A percentile compares a stretch with the other conserved stretches of the same genome.
These are phyloP conservation scores for Littorina saxatilis DNA, from an alignment of 1,140 invertebrate genomes.

Conservation along the genomic window DNA sequence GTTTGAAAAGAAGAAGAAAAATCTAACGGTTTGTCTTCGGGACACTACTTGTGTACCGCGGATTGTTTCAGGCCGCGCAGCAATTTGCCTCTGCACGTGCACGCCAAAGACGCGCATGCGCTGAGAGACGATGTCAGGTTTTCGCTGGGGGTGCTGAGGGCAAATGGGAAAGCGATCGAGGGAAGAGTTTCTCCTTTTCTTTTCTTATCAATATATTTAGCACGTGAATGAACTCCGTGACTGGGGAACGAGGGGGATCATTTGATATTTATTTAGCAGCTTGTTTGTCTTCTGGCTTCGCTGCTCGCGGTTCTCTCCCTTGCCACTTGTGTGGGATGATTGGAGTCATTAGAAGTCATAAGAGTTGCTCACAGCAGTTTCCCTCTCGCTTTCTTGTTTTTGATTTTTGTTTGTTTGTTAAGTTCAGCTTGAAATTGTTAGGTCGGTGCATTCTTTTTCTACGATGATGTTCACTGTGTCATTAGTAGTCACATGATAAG, in stretches of 20 bases:
- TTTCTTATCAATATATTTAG: background rate
- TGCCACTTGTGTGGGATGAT: no score
- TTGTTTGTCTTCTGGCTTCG: background rate
- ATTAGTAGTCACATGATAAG: no score
- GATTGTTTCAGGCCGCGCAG: background rate
- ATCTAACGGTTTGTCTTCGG: background rate
- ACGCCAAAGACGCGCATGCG: background rate
- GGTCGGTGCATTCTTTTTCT: background rate
- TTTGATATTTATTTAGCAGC: background rate
- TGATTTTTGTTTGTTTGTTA: background rate
- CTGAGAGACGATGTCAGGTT: background rate
- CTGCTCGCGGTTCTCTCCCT: background rate
- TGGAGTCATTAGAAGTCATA: no score
- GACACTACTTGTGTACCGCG: background rate
- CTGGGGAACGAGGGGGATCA: background rate
- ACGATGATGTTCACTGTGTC: no score
- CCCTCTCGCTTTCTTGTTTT: background rate
- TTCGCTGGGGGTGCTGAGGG: background rate
- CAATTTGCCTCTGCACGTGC: slow-evolving; percentile 3
- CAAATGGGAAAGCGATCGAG: background rate
- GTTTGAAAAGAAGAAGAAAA: slow-evolving; percentile 10
- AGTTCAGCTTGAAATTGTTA: background rate
- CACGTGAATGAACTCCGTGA: slow-evolving; percentile 18
- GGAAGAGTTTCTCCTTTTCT: background rate
- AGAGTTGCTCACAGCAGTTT: background rate